These are phyloP conservation scores for Arge pagana DNA, from an alignment of 2,888 invertebrate genomes.

Conservation along the genomic window DNA sequence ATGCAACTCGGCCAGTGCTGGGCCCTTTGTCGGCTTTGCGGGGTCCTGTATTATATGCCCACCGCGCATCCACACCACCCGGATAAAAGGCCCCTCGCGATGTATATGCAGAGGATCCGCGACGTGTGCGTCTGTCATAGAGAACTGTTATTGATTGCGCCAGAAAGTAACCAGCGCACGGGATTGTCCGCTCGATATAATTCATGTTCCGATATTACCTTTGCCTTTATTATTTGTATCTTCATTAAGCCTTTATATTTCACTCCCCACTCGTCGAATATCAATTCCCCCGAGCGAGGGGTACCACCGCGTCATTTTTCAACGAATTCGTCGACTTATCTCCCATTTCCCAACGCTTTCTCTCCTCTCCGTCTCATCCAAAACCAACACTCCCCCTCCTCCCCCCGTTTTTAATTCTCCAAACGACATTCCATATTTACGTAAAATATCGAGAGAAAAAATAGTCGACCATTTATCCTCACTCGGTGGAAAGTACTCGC, in stretches of 20 bases:
- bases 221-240: conserved; percentile 38
- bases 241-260: conserved; percentile 34
- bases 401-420: too few species aligned
- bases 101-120: conserved; percentile 27
- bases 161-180: conserved; percentile 46
- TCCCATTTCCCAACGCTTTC: too few species aligned
- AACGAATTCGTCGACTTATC: conserved; percentile 1
- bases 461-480: too few species aligned
- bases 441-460: too few species aligned
- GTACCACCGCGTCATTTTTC: conserved; percentile 1
- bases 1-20: conserved; percentile 48
- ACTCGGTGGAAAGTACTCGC: too few species aligned
- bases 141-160: conserved; percentile 50
- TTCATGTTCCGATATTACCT: conserved; percentile 25
- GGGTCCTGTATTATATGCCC: conserved; percentile 36
- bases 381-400: too few species aligned
- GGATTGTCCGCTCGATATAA: conserved; percentile 30
- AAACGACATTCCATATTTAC: too few species aligned
- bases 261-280: conserved; percentile 7
- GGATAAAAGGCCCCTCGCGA: conserved; percentile 33
- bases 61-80: conserved; percentile 48
- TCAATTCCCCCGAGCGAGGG: too few species aligned
- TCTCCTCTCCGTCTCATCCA: background rate
- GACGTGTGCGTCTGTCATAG: conserved; percentile 45
- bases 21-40: conserved; percentile 51